A percentile compares a stretch with the other conserved stretches of the same genome.
These are phyloP conservation scores for Thereuonema tuberculata DNA, from an alignment of 1,140 invertebrate species.

Conservation along the genomic window DNA sequence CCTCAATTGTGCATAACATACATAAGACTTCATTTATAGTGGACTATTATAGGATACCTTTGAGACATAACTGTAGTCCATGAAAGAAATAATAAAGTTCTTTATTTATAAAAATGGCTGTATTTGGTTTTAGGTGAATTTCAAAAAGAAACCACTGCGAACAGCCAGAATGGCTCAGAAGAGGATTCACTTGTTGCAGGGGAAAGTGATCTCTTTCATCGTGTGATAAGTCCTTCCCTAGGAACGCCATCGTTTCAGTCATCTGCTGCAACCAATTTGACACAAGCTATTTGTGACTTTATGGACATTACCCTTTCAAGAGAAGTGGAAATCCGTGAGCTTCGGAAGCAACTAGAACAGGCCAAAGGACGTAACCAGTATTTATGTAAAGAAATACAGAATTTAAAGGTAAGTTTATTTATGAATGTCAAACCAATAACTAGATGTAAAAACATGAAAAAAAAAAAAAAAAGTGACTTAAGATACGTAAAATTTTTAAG, in stretches of 20 bases:
- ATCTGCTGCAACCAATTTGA: not conserved
- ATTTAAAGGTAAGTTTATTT: not conserved
- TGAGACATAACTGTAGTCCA: too few species aligned
- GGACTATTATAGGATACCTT: too few species aligned
- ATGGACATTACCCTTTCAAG: not conserved
- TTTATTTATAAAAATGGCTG: too few species aligned
- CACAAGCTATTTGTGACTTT: not conserved
- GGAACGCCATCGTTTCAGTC: not conserved
- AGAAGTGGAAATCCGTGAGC: not conserved
- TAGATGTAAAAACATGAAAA: too few species aligned
- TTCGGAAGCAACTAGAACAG: not conserved
- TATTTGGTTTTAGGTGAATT: not conserved
- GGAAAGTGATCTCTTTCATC: not conserved
- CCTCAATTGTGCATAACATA: too few species aligned
- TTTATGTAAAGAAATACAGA: not conserved
- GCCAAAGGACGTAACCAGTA: not conserved
- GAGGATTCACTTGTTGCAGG: not conserved
- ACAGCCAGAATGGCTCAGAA: not conserved
- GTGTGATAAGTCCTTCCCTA: not conserved
- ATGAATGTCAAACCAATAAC: too few species aligned
- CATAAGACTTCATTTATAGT: too few species aligned
- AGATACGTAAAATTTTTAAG: too few species aligned
- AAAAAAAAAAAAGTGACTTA: too few species aligned
- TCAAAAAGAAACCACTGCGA: not conserved
- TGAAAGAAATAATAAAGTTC: too few species aligned